Evolutionary conservation across 1,140 invertebrate species (phyloP).

Genomic region (Drosophila lacteicornis): DNA sequence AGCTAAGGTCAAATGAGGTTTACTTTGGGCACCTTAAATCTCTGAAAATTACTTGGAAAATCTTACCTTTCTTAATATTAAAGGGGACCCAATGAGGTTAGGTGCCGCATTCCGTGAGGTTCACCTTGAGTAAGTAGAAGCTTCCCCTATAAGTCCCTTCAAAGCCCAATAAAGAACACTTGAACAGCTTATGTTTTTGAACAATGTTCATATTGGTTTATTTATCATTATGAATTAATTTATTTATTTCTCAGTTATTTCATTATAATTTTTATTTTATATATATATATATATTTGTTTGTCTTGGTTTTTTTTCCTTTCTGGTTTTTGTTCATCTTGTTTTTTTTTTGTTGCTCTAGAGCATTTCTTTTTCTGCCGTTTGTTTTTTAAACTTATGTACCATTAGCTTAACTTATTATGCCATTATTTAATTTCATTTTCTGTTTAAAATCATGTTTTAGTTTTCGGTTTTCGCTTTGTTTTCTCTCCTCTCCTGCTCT

Average conservation of each 20-base stretch:
- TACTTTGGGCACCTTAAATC: background rate
- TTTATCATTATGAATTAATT: constrained; percentile 84
- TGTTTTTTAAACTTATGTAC: constrained; percentile 84
- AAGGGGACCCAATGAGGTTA: too few relatives aligned
- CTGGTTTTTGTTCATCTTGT: constrained; percentile 45
- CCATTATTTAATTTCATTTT: constrained; percentile 80
- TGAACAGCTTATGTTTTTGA: constrained; percentile 66
- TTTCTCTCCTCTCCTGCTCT: background rate
- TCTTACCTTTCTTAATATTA: background rate
- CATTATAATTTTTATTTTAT: constrained; percentile 80
- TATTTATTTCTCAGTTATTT: constrained; percentile 83
- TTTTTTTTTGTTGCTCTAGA: constrained; percentile 77
- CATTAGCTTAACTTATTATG: constrained; percentile 82
- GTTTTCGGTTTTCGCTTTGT: constrained; percentile 53
- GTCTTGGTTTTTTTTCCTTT: constrained; percentile 64
- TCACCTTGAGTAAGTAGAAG: too few relatives aligned
- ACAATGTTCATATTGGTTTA: constrained; percentile 84
- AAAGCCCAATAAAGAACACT: background rate
- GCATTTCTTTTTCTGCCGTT: constrained; percentile 72
- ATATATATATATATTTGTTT: constrained; percentile 67
- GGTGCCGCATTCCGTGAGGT: background rate
- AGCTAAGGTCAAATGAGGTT: background rate
- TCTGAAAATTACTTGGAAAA: too few relatives aligned
- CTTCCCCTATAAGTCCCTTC: too few relatives aligned
- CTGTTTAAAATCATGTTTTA: constrained; percentile 77